Base-by-base conservation (phyloP, 2,888 invertebrate species). In the Tetragnatha montana region DNA sequence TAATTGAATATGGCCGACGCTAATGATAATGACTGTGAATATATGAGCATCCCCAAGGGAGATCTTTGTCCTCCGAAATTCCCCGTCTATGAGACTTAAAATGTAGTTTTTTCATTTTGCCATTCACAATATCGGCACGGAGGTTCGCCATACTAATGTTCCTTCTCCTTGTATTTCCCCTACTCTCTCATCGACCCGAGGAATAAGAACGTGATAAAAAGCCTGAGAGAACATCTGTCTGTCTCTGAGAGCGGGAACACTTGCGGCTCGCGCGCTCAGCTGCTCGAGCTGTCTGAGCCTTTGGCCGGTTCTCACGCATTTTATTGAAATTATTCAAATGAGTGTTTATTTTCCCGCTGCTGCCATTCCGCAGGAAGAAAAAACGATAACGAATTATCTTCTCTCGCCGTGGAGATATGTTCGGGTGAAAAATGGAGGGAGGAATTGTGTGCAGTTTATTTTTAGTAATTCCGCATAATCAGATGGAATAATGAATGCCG, bases 281-380 rank as follows among this genome's bases (percentile, higher is more conserved):
- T 69, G 76, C 71, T 79, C 70, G 17, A n/a, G n/a, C 22, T 73
- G 75, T 76, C 75, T 76, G 14, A 49, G n/a, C n/a, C 51, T 70
- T n/a, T 10, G 17, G 22, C 50, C 7, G 22, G 12, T 85, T 85
- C 85, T 79, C 85, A 85, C 85, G 85, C 85, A 70, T 60, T 78
- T 47, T n/a, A 71, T 79, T 50, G 71, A 85, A 85, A 85, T 79
- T 85, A 85, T 85, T 85, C 51, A 85, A 78, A 79, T 85, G 78
- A 71, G 79, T 60, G 60, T 60, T 60, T 60, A 60, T 60, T 60
- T 60, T 60, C 60, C 60, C 60, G 60, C 60, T 60, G 60, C 60
- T 60, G 60, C 60, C 60, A 8, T 60, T 60, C 60, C 14, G 60
- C 4, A 60, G 60, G 12, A 17, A 8, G 10, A 8, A 60, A 60